phyloP scores from a whole-genome alignment of 2,888 invertebrate species.

The Myopa testacea region DNA sequence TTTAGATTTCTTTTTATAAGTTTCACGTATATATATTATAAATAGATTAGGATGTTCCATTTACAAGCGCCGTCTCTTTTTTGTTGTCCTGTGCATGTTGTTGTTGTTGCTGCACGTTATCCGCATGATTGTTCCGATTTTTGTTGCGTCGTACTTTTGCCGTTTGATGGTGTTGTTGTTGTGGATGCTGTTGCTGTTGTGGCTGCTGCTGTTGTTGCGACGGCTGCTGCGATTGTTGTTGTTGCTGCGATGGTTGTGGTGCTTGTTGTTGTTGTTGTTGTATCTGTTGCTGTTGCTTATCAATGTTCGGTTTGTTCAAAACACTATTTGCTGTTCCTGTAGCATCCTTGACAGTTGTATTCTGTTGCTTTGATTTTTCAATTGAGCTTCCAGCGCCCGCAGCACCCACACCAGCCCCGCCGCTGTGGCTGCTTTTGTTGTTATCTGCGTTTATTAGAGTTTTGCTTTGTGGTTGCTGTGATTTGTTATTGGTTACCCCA shows the following conservation, averaged over 20 bases:
- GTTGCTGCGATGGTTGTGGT: slow-evolving; percentile 46
- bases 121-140: slow-evolving; percentile 56
- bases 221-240: slow-evolving; percentile 47
- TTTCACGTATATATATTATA: background rate
- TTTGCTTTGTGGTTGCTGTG: slow-evolving; percentile 60
- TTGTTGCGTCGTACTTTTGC: slow-evolving; percentile 64
- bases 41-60: slow-evolving; percentile 66
- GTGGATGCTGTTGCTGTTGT: slow-evolving; percentile 51
- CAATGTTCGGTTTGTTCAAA: slow-evolving; percentile 54
- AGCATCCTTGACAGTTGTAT: slow-evolving; percentile 54
- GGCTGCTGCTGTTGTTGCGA: slow-evolving; percentile 44
- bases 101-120: slow-evolving; percentile 49
- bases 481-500: slow-evolving; percentile 64
- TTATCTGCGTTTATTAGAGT: slow-evolving; percentile 62
- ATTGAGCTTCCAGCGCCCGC: slow-evolving; percentile 53
- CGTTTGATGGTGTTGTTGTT: slow-evolving; percentile 47
- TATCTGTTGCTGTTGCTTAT: slow-evolving; percentile 50
- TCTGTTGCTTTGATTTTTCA: slow-evolving; percentile 57
- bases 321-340: slow-evolving; percentile 50
- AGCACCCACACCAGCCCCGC: slow-evolving; percentile 52
- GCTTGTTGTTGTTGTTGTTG: slow-evolving; percentile 49
- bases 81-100: slow-evolving; percentile 58
- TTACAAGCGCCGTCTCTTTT: slow-evolving; percentile 67
- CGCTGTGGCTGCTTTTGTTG: slow-evolving; percentile 57
- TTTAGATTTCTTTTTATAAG: background rate